Evolutionary conservation across 2,113 vertebrate genomes (phyloP), one percentile per base, ranked within the genome.

Genomic region (Lethenteron reissneri): DNA sequence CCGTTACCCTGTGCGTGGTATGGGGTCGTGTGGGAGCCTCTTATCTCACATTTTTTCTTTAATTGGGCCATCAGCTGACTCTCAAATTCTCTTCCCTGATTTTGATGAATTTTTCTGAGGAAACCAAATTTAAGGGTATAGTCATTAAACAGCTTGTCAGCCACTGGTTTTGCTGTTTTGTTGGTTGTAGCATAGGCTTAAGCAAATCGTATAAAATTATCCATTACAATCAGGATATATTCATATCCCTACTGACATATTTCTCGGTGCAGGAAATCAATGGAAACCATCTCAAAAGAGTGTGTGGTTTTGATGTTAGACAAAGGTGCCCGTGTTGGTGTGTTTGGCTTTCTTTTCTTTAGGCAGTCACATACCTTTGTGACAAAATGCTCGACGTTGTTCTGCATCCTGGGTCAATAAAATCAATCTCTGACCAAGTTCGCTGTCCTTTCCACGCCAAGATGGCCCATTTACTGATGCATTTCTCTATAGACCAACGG

Each of bases 301-400:
- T 73, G 59, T 10, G 41, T 58, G 59, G n/a, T 58, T 75, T 73
- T 14, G 74, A 73, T 73, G 75, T 72, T 71, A 70, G 72, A 57
- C 41, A 62, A 75, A 76, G 76, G 77, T 76, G 76, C 57, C 25
- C 2, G n/a, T 70, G 70, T 25, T 69, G 74, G 62, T 69, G 41
- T 68, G 70, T 56, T 56, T 12, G 59, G 57, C 71, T 21, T 57
- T 72, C 73, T 75, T n/a, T n/a, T 25, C 62, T 57, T 74, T 19
- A 73, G n/a, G 56, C 72, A 75, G 15, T 12, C 19, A 69, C 74
- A 75, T 25, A 57, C 72, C 56, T 71, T 71, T 1, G 56, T 73
- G 8, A 75, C 11, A 10, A 56, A 72, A 8, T 74, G 70, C 9
- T 75, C 72, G 14, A 73, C 64, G 10, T 75, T 72, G 15, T 56